Base-by-base conservation (phyloP, 53 echinoderm and acorn worm genomes). In the Echinometra lucunter region DNA sequence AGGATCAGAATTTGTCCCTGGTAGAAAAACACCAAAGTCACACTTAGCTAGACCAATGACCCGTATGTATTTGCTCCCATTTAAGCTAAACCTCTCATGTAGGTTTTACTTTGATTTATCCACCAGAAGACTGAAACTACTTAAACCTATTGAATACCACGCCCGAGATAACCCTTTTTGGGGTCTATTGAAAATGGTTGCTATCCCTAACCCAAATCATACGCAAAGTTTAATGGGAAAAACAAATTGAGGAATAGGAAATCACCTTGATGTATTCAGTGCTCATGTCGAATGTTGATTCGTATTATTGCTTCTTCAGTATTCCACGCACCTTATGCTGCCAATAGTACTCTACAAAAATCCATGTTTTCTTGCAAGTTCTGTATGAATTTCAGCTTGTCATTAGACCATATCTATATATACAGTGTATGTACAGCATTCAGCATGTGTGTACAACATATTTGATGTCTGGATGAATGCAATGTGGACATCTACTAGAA, bases 371-470 rank as follows among this genome's bases (percentile, higher is more conserved):
- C 38, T 78, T 40, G 78, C 78, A 78, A 78, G 78, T 78, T 42
- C 42, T 40, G 42, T 78, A 78, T 30, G 18, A 19, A 38, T 12
- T 38, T 42, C 78, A 78, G 78, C 78, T 78, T 78, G 7, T 78
- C 6, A 78, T 18, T 78, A 78, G 78, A 78, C 38, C 28, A 78
- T 78, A 78, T n/a, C n/a, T n/a, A n/a, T n/a, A n/a, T n/a, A n/a
- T 78, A 1, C 69, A 69, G 19, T 42, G 17, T 21, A 78, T 78
- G 78, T 69, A 69, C 69, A 69, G 69, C 78, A 78, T 78, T 42
- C 44, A 78, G 78, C 78, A 78, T 78, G 78, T 42, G 78, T 75
- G n/a, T n/a, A n/a, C n/a, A n/a, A 75, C 40, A 75, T 70, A 70
- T 40, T 75, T 40, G 40, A 35, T 78, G 42, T 78, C 19, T 78